Base-by-base conservation (phyloP, 2,888 invertebrate species). In the Clepsis dumicolana region DNA sequence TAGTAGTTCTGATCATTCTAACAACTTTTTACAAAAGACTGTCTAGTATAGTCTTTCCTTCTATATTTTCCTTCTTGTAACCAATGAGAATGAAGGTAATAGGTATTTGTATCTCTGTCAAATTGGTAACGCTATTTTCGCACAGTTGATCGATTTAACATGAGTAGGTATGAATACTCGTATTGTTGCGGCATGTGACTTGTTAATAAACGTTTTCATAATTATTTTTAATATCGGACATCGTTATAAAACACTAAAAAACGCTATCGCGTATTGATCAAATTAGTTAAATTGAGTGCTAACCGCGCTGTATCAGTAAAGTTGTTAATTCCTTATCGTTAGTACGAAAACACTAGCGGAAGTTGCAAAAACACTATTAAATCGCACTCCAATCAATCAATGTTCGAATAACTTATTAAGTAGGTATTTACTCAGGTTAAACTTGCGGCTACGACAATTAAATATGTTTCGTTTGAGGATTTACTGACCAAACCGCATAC, bases 241-340 rank as follows among this genome's bases (percentile, higher is more conserved):
- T 66, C 54, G 61, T 48, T 56, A 67, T 56, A 25, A 62, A 67
- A 44, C 32, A 25, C 25, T 44, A 38, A 35, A 38, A 35, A 38
- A n/a, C 12, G 35, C n/a, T 57, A 57, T 38, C 38, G 66, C 38
- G 66, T 35, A 27, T 52, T 38, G 56, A n/a, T 48, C 66, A 48
- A 61, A 56, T 62, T 62, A 50, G 48, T n/a, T 38, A 21, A 57
- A 57, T 62, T 38, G 66, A 54, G 44, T 38, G 50, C 44, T 54
- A 62, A 60, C 66, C 54, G 35, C 27, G 21, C 29, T 62, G 21
- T 67, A 38, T 56, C 56, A 57, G 56, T 24, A 38, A 66, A 50
- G 56, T 63, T 48, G 62, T 67, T 67, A 66, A 62, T 27, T 62
- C 56, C 54, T 61, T 62, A 62, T 67, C 67, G 62, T 32, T 53